phyloP scores from a whole-genome alignment of 2,797 vertebrate genomes.

The Calcarius lapponicus region DNA sequence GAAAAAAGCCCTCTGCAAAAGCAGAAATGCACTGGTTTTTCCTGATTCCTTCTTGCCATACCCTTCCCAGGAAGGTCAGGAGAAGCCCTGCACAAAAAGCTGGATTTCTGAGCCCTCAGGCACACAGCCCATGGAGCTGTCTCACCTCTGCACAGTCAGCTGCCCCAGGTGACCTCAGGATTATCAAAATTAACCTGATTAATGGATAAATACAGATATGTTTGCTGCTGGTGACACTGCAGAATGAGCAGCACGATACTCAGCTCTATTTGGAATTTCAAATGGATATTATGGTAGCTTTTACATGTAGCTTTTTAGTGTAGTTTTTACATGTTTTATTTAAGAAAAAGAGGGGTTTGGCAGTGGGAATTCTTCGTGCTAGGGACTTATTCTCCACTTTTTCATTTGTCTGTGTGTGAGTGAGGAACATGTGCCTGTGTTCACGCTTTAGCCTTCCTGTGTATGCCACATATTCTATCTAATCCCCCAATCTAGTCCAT shows the following conservation, averaged over 20 bases:
- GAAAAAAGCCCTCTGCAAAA: not conserved
- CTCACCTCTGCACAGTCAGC: not conserved
- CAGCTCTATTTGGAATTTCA: not conserved
- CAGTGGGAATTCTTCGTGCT: not conserved
- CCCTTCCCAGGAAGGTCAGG: not conserved
- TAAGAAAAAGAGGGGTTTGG: not conserved
- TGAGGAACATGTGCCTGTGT: rapidly evolving
- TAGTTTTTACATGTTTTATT: not conserved
- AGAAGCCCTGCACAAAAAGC: not conserved
- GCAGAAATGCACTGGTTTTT: not conserved
- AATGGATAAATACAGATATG: not conserved
- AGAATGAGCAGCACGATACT: not conserved
- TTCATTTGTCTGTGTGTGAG: not conserved
- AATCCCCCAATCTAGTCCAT: not conserved
- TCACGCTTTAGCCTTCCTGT: not conserved
- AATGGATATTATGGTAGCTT: not conserved
- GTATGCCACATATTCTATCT: rapidly evolving
- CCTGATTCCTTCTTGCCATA: not conserved
- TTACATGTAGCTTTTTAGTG: not conserved
- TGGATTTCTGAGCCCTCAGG: not conserved
- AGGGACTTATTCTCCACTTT: not conserved
- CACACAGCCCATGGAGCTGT: not conserved
- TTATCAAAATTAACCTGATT: not conserved
- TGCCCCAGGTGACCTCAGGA: rapidly evolving
- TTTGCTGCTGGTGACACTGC: not conserved